phyloP scores from a whole-genome alignment of 35 echinoderm and acorn worm genomes.

The Ptychodera flava region DNA sequence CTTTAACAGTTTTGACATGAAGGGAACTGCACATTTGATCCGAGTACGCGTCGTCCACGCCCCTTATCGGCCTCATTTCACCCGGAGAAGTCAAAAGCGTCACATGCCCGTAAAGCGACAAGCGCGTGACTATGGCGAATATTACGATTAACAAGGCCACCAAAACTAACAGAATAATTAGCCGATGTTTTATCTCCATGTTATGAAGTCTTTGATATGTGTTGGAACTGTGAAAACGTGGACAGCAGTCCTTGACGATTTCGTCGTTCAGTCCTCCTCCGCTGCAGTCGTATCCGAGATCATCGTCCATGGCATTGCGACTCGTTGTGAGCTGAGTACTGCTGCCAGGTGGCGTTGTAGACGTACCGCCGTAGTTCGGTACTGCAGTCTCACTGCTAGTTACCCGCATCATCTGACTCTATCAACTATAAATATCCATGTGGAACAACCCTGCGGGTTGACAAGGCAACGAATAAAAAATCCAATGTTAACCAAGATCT shows the following conservation, averaged over 20 bases:
- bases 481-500: too few species aligned
- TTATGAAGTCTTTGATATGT: not conserved
- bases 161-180: not conserved
- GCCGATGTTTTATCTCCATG: not conserved
- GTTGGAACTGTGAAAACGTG: not conserved
- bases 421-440: too few species aligned
- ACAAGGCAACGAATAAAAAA: too few species aligned
- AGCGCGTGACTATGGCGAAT: not conserved
- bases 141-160: not conserved
- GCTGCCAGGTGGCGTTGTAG: too few species aligned
- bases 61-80: not conserved
- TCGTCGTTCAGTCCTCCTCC: not conserved
- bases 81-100: not conserved
- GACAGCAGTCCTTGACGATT: not conserved
- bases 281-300: not conserved
- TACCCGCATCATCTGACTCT: too few species aligned
- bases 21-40: not conserved
- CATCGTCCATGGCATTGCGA: not conserved
- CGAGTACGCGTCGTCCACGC: not conserved
- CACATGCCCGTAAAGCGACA: not conserved
- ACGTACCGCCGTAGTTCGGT: not conserved
- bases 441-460: too few species aligned
- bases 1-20: not conserved
- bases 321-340: not conserved
- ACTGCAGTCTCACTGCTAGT: too few species aligned